These are phyloP conservation scores for Herminia tarsipennalis DNA, from an alignment of 2,888 invertebrate genomes.

Conservation along the genomic window DNA sequence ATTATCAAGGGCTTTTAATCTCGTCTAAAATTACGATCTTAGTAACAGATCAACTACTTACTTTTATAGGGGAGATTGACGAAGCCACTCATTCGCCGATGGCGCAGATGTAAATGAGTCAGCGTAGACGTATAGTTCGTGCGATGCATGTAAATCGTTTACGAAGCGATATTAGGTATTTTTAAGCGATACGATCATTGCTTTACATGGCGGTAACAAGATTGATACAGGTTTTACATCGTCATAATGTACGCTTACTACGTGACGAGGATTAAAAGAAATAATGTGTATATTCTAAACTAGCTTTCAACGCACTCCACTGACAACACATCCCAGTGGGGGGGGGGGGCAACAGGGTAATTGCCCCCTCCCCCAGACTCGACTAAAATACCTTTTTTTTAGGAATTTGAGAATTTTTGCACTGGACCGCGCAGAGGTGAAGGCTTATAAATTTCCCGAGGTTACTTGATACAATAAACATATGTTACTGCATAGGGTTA, in stretches of 20 bases:
- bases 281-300: slow-evolving; percentile 1
- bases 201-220: slow-evolving; percentile 30
- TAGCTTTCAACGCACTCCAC: too few species aligned
- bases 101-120: slow-evolving; percentile 47
- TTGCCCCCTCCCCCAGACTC: too few species aligned
- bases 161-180: slow-evolving; percentile 33
- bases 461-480: too few species aligned
- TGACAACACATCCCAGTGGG: too few species aligned
- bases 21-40: neutral
- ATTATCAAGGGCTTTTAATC: too few species aligned
- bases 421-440: too few species aligned
- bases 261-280: slow-evolving; percentile 14
- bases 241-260: slow-evolving; percentile 9
- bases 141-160: slow-evolving; percentile 41
- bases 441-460: too few species aligned
- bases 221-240: slow-evolving; percentile 22
- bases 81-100: slow-evolving; percentile 40
- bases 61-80: neutral
- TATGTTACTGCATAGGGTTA: too few species aligned
- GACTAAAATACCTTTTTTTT: too few species aligned
- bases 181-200: slow-evolving; percentile 32
- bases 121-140: slow-evolving; percentile 32
- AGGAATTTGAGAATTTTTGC: too few species aligned
- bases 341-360: too few species aligned
- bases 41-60: neutral